Base-by-base conservation (phyloP, 2,113 vertebrate species). In the Percina caprodes region DNA sequence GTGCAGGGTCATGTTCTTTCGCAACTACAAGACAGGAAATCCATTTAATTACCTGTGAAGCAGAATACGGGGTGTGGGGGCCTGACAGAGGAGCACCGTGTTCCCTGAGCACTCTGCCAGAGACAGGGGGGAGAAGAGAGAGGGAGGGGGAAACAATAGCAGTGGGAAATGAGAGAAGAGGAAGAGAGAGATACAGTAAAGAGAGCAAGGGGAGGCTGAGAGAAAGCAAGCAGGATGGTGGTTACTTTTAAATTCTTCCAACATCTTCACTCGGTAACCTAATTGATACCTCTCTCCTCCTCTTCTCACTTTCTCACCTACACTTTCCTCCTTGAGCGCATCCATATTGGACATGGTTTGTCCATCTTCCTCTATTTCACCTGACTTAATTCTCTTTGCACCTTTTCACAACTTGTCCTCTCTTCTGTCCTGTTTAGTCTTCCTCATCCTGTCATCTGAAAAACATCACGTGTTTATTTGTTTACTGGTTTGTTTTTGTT, bases 1-100 rank as follows among this genome's bases (percentile, higher is more conserved):
- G 95, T 97, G 96, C 96, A 96, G 96, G 96, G 96, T 96, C 97
- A 96, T 98, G 97, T 98, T 97, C 97, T 96, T 95, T 94, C 49
- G 69, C 95, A 96, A 96, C 96, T 98, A 99, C 97, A 99, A 97
- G 98, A 99, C 97, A 99, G 97, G 97, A 99, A 99, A 99, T 99
- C 98, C 96, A 99, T 99, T 98, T 98, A 99, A 99, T 99, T 99
- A 99, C 97, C 96, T 98, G 96, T 97, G 98, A 98, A 98, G 96
- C 97, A 96, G 94, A 96, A 98, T 97, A 97, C 92, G 93, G 96
- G 95, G 95, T 96, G 94, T 94, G 94, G 95, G 91, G 95, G 94
- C 93, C 95, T 97, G 96, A 98, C 96, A 96, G 96, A 95, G 95
- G 95, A 96, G 95, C 96, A 96, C 96, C 89, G 95, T 96, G 96